These are phyloP conservation scores for Asteroscopus sphinx DNA, from an alignment of 2,888 invertebrate genomes.

Conservation along the genomic window DNA sequence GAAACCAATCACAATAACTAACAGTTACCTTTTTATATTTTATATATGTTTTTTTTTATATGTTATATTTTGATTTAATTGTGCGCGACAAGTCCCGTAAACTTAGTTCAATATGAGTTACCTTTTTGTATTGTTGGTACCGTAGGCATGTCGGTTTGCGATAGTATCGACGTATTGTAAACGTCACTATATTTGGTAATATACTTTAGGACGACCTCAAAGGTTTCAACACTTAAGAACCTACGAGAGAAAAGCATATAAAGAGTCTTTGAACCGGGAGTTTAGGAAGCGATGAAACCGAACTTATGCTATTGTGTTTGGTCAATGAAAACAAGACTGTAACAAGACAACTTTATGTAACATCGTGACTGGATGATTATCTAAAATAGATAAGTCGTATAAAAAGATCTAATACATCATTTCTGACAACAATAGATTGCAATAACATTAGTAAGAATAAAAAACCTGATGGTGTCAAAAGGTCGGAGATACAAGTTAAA, in stretches of 20 bases:
- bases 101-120: no score
- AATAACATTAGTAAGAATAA: slow-evolving; percentile 58
- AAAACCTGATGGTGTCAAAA: slow-evolving; percentile 56
- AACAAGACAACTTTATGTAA: slow-evolving; percentile 28
- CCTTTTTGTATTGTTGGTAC: slow-evolving; percentile 79
- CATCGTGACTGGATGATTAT: slow-evolving; percentile 62
- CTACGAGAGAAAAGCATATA: slow-evolving; percentile 21
- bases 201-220: slow-evolving; percentile 36
- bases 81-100: no score
- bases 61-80: no score
- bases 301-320: slow-evolving; percentile 8
- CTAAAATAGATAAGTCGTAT: slow-evolving; percentile 60
- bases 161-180: slow-evolving; percentile 68
- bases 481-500: slow-evolving; percentile 41
- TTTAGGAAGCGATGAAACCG: slow-evolving; percentile 2
- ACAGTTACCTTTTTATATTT: slow-evolving; percentile 83
- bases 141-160: slow-evolving; percentile 74
- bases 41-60: no score
- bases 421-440: slow-evolving; percentile 69
- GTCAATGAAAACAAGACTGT: slow-evolving; percentile 4
- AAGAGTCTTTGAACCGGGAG: slow-evolving; percentile 17
- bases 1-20: slow-evolving; percentile 79
- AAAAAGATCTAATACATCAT: slow-evolving; percentile 72
- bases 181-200: slow-evolving; percentile 58
- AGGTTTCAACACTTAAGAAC: slow-evolving; percentile 14